Conservation (phyloP, 2,113 vertebrate genomes). For the Petaurus breviceps region DNA sequence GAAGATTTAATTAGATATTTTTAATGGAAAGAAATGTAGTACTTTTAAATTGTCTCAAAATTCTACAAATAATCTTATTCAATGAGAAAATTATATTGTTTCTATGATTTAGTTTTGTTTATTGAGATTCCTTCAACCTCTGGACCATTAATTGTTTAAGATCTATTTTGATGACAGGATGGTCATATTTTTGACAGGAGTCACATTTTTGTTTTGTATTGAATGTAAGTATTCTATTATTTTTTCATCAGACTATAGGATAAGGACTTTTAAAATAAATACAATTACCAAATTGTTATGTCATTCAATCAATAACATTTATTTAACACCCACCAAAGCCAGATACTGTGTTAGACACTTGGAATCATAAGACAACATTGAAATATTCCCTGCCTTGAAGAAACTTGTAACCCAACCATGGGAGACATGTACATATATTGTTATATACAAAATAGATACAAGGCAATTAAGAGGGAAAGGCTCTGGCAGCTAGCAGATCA, state of each 20-base stretch:
- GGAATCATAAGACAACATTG: neutral
- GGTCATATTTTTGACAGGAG: neutral
- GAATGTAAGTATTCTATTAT: neutral
- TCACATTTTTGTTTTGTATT: neutral
- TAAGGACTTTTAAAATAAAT: neutral
- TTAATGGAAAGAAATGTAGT: neutral
- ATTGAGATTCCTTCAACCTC: neutral
- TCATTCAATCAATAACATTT: neutral
- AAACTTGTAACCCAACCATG: neutral
- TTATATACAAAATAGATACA: neutral
- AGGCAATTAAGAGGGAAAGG: neutral
- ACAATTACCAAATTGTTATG: neutral
- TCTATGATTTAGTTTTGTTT: neutral
- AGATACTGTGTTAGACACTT: neutral
- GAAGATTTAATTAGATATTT: neutral
- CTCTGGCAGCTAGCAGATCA: neutral
- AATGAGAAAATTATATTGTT: neutral
- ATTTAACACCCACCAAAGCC: neutral
- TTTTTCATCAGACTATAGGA: neutral
- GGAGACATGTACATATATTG: neutral
- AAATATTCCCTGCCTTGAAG: neutral
- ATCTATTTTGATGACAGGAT: neutral
- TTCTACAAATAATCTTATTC: neutral
- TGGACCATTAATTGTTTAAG: neutral
- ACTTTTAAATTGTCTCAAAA: neutral